Evolutionary conservation across 2,797 vertebrate genomes (phyloP).

Genomic region (Melanotaenia pygmaea): DNA sequence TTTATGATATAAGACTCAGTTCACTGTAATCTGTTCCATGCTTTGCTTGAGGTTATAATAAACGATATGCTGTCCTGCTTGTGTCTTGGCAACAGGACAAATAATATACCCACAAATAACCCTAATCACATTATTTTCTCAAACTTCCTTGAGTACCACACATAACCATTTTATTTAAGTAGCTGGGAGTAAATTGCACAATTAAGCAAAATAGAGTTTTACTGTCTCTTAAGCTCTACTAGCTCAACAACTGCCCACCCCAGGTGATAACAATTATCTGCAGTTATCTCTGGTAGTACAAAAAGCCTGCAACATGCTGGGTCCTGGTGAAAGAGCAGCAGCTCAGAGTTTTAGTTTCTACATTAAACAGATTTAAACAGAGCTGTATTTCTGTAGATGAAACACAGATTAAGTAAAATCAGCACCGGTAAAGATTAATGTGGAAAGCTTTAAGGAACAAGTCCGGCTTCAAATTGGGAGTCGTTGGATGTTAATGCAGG

Average conservation of each 20-base stretch:
- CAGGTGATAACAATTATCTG: constrained; percentile 13
- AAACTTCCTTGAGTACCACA: background rate
- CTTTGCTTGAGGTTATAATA: background rate
- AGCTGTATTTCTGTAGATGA: background rate
- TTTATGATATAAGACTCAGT: background rate
- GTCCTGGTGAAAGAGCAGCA: background rate
- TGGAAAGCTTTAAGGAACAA: background rate
- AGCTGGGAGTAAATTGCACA: background rate
- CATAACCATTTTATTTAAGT: background rate
- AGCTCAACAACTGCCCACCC: background rate
- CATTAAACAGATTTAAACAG: background rate
- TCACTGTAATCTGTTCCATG: background rate
- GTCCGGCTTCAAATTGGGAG: background rate
- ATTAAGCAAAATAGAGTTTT: background rate
- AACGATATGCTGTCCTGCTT: background rate
- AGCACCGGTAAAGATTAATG: background rate
- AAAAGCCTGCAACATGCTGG: background rate
- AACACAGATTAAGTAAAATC: background rate
- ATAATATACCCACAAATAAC: background rate
- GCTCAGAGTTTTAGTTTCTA: background rate
- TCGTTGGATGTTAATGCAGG: constrained; percentile 23
- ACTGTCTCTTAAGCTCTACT: background rate
- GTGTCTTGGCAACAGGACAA: background rate
- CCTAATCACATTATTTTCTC: background rate
- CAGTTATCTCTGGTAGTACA: background rate